Evolutionary conservation across 2,888 invertebrate species (phyloP), one percentile per base, ranked within the genome.

Genomic region (Caenorhabditis sinica): DNA sequence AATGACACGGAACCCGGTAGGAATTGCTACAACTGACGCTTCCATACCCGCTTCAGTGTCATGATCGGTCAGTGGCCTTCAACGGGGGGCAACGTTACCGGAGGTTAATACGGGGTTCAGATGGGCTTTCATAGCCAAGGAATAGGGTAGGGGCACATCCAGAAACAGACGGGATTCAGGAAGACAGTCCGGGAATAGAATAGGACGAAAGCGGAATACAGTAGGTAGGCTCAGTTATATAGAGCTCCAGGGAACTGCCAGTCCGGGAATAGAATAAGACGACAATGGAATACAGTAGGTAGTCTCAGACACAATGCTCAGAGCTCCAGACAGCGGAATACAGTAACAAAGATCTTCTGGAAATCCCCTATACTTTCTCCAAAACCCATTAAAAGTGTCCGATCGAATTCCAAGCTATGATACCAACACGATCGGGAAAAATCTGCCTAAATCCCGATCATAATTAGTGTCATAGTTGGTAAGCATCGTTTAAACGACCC

Each of bases 1-100:
- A 13, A 60, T 60, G 60, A 36, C 60, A 60, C 60, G n/a, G 60
- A 60, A 20, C 30, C 60, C 33, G 30, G 30, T 20, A 60, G 60
- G 30, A 20, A 60, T 17, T 30, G 58, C 58, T 13, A 5, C 28
- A 20, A 28, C 58, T 30, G 8, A 28, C 25, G 33, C 33, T 53
- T 53, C 69, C 36, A 49, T 53, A 11, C 30, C 30, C 69, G 69
- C 69, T 53, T 69, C 33, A 69, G 69, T 69, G 69, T 69, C 69
- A 69, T 69, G 15, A 25, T 30, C 20, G 53, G 69, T 33, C 25
- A 51, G 20, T n/a, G 36, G 30, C 20, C 49, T 17, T 17, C 17
- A 1, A 20, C 8, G 6, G 20, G 5, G 13, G 13, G 6, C 6
- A 11, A 13, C 13, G 11, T 20, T 49, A 49, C 20, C n/a, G 11